Conservation (phyloP, 2,888 invertebrate species). For the Drosophila neutralis region DNA sequence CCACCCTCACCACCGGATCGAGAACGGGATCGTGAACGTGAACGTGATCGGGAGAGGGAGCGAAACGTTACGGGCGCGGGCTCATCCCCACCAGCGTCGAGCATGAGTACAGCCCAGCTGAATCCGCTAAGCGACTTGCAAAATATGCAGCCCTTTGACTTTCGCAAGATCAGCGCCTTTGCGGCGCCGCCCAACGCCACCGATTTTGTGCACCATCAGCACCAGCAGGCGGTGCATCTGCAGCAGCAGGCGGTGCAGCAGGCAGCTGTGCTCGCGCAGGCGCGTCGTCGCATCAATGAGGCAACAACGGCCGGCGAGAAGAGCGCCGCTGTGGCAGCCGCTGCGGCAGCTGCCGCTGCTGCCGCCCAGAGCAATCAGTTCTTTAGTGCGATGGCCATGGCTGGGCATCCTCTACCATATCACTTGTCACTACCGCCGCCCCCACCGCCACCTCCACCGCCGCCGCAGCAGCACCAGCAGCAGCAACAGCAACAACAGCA, state of each 20-base stretch:
- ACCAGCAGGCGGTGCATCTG: slow-evolving; percentile 69
- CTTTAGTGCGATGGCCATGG: slow-evolving; percentile 87
- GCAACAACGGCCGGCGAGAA: slow-evolving; percentile 83
- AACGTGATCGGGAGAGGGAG: slow-evolving; percentile 16
- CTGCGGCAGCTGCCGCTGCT: slow-evolving; percentile 75
- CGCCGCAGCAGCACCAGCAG: slow-evolving; percentile 35
- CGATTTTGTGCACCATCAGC: slow-evolving; percentile 79
- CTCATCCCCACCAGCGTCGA: slow-evolving; percentile 35
- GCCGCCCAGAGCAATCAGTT: slow-evolving; percentile 86
- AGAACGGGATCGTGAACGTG: slow-evolving; percentile 20
- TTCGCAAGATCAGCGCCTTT: slow-evolving; percentile 89
- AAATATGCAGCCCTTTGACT: slow-evolving; percentile 98
- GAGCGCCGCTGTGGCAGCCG: slow-evolving; percentile 77
- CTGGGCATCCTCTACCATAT: slow-evolving; percentile 87
- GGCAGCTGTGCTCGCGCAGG: slow-evolving; percentile 84
- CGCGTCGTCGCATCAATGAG: slow-evolving; percentile 86
- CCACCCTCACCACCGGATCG: slow-evolving; percentile 73
- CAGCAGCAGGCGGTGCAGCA: slow-evolving; percentile 79
- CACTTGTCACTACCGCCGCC: slow-evolving; percentile 88
- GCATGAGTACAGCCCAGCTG: slow-evolving; percentile 73
- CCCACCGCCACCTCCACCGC: slow-evolving; percentile 84
- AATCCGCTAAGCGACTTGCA: slow-evolving; percentile 95
- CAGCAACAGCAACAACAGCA: slow-evolving; percentile 18
- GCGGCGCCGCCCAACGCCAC: slow-evolving; percentile 72
- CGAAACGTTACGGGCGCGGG: slow-evolving; percentile 29